phyloP scores from a whole-genome alignment of 1,140 invertebrate species.

The Oedothorax gibbosus region DNA sequence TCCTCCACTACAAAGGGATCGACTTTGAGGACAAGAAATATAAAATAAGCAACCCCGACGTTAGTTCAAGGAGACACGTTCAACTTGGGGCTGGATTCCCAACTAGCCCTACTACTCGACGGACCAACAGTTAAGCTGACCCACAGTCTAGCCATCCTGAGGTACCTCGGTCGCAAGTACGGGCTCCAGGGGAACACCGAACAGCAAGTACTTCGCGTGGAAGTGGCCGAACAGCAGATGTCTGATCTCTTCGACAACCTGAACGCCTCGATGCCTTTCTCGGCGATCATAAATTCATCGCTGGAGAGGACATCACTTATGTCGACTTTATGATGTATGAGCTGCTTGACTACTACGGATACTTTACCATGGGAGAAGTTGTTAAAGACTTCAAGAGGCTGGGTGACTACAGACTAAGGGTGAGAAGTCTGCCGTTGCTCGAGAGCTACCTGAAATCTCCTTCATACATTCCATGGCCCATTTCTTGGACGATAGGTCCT shows the following conservation, averaged over 20 bases:
- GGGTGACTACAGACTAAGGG: constrained; percentile 67
- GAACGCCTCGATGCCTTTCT: constrained; percentile 68
- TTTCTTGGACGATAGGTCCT: constrained; percentile 68
- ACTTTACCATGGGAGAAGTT: constrained; percentile 66
- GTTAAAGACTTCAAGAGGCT: constrained; percentile 69
- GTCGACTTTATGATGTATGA: constrained; percentile 73
- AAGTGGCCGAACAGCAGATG: constrained; percentile 69
- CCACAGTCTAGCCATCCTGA: constrained; percentile 72
- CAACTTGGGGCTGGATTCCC: constrained; percentile 65
- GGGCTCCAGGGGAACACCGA: constrained; percentile 66
- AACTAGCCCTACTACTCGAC: constrained; percentile 65
- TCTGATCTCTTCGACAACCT: constrained; percentile 69
- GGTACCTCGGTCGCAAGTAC: constrained; percentile 69
- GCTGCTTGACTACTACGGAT: constrained; percentile 68
- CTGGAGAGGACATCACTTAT: constrained; percentile 71
- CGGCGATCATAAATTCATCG: constrained; percentile 69
- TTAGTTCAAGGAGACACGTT: constrained; percentile 70
- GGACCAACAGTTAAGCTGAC: constrained; percentile 61
- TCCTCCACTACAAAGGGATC: constrained; percentile 56
- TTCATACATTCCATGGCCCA: constrained; percentile 65
- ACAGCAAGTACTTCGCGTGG: constrained; percentile 68
- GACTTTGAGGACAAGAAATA: constrained; percentile 61
- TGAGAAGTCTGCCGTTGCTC: constrained; percentile 67
- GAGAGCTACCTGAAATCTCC: constrained; percentile 67
- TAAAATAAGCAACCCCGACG: background rate